Conservation (phyloP, 2,888 invertebrate species). For the Lasioglossum zephyrum region DNA sequence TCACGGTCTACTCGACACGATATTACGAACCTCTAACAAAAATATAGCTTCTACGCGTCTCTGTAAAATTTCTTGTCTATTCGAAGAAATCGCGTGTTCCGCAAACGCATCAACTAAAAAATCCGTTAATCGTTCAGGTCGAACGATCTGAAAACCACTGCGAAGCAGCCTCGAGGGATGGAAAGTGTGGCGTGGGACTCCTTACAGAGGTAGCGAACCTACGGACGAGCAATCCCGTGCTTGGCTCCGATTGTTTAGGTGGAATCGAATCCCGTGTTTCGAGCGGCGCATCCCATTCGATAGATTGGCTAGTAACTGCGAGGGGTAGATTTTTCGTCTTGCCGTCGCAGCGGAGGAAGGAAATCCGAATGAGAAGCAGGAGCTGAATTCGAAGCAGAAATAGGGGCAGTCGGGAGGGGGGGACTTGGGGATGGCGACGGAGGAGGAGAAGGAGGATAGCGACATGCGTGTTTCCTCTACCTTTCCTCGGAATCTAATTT, state of each 20-base stretch:
- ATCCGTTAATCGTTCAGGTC: not conserved
- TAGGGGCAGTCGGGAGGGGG: not conserved
- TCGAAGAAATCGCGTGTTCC: not conserved
- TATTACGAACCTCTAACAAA: not conserved
- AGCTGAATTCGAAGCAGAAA: slow-evolving; percentile 53
- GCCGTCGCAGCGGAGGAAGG: slow-evolving; percentile 14
- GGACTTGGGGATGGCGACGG: not conserved
- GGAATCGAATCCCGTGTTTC: slow-evolving; percentile 26
- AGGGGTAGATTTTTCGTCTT: slow-evolving; percentile 55
- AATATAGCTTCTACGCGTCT: not conserved
- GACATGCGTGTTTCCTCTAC: slow-evolving; percentile 70
- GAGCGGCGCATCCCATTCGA: slow-evolving; percentile 39
- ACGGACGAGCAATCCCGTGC: not conserved
- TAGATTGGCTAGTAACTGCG: slow-evolving; percentile 49
- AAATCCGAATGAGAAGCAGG: slow-evolving; percentile 53
- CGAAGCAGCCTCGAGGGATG: not conserved
- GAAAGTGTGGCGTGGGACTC: not conserved
- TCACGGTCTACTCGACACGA: not conserved
- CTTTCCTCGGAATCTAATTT: slow-evolving; percentile 78
- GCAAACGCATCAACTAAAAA: not conserved
- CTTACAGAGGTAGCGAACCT: not conserved
- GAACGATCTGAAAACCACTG: not conserved
- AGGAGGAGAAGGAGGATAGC: slow-evolving; percentile 36
- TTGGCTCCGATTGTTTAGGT: slow-evolving; percentile 39
- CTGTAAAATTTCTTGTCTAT: not conserved